phyloP scores from a whole-genome alignment of 2,113 vertebrate genomes.

The Perca flavescens region DNA sequence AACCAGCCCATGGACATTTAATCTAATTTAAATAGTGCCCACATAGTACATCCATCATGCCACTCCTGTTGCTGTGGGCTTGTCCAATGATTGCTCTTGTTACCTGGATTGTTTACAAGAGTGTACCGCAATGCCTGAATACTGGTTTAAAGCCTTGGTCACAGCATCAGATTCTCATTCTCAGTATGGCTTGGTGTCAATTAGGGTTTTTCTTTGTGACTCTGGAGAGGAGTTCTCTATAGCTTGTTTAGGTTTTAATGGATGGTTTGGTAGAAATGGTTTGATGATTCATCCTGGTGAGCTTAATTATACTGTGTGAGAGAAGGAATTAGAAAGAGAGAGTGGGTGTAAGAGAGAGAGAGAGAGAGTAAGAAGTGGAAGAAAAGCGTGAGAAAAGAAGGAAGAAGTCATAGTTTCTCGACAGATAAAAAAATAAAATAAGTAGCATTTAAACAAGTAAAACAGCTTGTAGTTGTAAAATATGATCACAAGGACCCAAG shows the following conservation, averaged over 20 bases:
- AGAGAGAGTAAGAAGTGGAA: background rate
- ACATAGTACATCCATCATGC: background rate
- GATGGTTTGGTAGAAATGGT: conserved; percentile 16
- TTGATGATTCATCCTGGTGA: conserved; percentile 33
- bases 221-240: conserved; percentile 35
- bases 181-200: background rate
- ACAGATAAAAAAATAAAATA: background rate
- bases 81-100: background rate
- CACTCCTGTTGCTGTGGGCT: background rate
- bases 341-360: background rate
- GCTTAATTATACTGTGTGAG: conserved; percentile 27
- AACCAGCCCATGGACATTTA: background rate
- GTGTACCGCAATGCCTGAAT: background rate
- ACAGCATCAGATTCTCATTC: conserved; percentile 7
- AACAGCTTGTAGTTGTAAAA: background rate
- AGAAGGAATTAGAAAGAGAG: background rate
- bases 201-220: conserved; percentile 38
- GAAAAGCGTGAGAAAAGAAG: conserved; percentile 2
- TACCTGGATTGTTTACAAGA: conserved; percentile 5
- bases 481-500: background rate
- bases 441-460: too few species aligned
- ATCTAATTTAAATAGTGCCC: background rate
- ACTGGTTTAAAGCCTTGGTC: conserved; percentile 6
- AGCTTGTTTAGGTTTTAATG: conserved; percentile 28
- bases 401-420: background rate